Percentiles rank a stretch among this genome's conserved stretches.
These are phyloP conservation scores for Dufourea novaeangliae DNA, from an alignment of 1,140 invertebrate genomes.

Conservation along the genomic window DNA sequence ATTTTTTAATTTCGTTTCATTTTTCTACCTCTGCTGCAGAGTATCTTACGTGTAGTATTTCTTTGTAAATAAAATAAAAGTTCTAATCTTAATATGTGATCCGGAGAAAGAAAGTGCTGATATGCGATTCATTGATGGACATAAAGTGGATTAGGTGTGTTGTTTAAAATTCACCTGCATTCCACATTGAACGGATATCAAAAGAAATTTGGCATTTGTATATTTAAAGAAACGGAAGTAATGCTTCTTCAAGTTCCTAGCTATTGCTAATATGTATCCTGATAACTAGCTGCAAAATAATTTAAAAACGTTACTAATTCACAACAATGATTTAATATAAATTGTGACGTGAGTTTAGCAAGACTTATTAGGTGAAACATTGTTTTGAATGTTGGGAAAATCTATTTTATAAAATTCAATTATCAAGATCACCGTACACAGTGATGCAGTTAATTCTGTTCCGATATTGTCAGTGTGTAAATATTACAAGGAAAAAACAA, in stretches of 20 bases:
- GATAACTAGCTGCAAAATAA: constrained; percentile 62
- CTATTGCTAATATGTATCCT: constrained; percentile 72
- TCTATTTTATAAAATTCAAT: constrained; percentile 46
- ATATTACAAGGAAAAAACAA: constrained; percentile 21
- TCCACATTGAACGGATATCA: constrained; percentile 49
- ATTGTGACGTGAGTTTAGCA: constrained; percentile 46
- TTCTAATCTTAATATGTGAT: constrained; percentile 43
- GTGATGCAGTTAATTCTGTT: constrained; percentile 33
- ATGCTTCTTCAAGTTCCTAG: constrained; percentile 79
- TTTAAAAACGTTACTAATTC: constrained; percentile 53
- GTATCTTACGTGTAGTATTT: constrained; percentile 38
- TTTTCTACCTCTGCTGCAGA: constrained; percentile 51
- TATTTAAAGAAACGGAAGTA: constrained; percentile 60
- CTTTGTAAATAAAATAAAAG: constrained; percentile 43
- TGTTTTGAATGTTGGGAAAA: constrained; percentile 40
- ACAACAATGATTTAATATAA: constrained; percentile 42
- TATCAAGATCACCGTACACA: constrained; percentile 45
- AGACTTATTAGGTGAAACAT: constrained; percentile 42
- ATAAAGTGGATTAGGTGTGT: constrained; percentile 41
- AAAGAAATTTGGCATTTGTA: constrained; percentile 56
- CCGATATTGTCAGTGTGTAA: constrained; percentile 30
- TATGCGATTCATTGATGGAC: constrained; percentile 32
- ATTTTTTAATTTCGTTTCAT: constrained; percentile 38
- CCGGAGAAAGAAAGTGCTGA: constrained; percentile 60
- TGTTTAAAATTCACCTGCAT: constrained; percentile 45